These are phyloP conservation scores for Odontomachus brunneus DNA, from an alignment of 1,140 invertebrate species.

Conservation along the genomic window DNA sequence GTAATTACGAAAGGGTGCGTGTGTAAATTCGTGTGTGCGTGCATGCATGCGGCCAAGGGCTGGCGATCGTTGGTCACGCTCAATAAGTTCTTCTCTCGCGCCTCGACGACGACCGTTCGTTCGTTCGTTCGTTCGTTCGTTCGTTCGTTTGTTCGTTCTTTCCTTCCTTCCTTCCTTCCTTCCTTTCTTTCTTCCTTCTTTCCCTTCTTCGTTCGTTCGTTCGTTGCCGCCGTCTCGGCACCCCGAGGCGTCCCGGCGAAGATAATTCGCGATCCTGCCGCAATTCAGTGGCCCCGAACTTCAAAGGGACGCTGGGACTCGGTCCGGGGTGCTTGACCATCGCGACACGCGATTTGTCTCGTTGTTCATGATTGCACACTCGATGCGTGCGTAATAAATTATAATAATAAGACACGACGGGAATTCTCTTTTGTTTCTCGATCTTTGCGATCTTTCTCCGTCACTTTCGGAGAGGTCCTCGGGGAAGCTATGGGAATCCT, in stretches of 20 bases:
- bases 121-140: neutral
- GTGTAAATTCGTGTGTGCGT: neutral
- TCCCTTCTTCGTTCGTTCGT: neutral
- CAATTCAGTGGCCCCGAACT: constrained; percentile 37
- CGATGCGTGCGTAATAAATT: constrained; percentile 36
- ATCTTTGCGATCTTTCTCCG: neutral
- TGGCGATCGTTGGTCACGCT: constrained; percentile 64
- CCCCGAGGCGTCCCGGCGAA: constrained; percentile 23
- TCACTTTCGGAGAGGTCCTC: neutral
- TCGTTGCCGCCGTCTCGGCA: neutral
- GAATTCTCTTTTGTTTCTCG: neutral
- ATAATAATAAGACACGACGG: neutral
- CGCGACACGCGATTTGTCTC: constrained; percentile 9
- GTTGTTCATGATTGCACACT: neutral
- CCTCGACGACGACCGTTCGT: constrained; percentile 34
- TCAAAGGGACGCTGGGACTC: constrained; percentile 10
- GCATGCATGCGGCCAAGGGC: constrained; percentile 21
- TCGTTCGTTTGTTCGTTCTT: no score
- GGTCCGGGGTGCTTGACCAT: no score
- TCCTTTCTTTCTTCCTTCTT: no score
- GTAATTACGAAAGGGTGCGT: constrained; percentile 66
- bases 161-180: no score
- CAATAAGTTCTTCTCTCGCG: constrained; percentile 63
- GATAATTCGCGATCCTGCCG: constrained; percentile 53
- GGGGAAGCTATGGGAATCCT: neutral